These are phyloP conservation scores for Drosophila quinaria DNA, from an alignment of 2,888 invertebrate species.

Conservation along the genomic window DNA sequence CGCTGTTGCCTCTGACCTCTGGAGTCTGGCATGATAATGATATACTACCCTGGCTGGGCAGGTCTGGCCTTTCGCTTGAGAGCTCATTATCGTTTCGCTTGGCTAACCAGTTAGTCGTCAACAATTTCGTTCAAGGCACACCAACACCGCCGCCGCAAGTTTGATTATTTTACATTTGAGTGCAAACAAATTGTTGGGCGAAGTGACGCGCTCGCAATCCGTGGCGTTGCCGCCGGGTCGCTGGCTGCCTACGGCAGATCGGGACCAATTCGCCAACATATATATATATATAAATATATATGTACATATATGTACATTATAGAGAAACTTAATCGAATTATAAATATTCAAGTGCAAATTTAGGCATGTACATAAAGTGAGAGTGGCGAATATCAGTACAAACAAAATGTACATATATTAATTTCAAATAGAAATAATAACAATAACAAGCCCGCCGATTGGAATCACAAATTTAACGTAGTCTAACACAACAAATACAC, in stretches of 20 bases:
- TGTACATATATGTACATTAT: no score
- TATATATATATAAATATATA: not conserved
- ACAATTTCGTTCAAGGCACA: slow-evolving; percentile 62
- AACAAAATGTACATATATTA: slow-evolving; percentile 18
- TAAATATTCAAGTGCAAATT: slow-evolving; percentile 19
- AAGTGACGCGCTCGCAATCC: slow-evolving; percentile 57
- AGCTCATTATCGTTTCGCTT: slow-evolving; percentile 85
- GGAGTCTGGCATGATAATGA: slow-evolving; percentile 30
- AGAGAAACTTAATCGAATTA: not conserved
- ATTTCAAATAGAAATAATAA: slow-evolving; percentile 13
- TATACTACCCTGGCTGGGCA: slow-evolving; percentile 63
- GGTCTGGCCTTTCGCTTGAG: slow-evolving; percentile 81
- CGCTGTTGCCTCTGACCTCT: slow-evolving; percentile 37
- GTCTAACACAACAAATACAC: slow-evolving; percentile 18
- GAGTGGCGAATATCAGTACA: slow-evolving; percentile 23
- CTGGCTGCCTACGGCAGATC: slow-evolving; percentile 57
- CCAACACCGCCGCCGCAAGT: slow-evolving; percentile 64
- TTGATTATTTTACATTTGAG: slow-evolving; percentile 58
- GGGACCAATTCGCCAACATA: slow-evolving; percentile 41
- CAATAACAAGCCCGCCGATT: slow-evolving; percentile 59
- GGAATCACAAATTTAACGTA: slow-evolving; percentile 28
- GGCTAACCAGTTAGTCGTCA: slow-evolving; percentile 79
- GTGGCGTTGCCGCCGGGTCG: slow-evolving; percentile 73
- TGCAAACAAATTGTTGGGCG: slow-evolving; percentile 50
- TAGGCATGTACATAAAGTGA: not conserved